phyloP scores from a whole-genome alignment of 2,888 invertebrate genomes.

The Julus scanicus region DNA sequence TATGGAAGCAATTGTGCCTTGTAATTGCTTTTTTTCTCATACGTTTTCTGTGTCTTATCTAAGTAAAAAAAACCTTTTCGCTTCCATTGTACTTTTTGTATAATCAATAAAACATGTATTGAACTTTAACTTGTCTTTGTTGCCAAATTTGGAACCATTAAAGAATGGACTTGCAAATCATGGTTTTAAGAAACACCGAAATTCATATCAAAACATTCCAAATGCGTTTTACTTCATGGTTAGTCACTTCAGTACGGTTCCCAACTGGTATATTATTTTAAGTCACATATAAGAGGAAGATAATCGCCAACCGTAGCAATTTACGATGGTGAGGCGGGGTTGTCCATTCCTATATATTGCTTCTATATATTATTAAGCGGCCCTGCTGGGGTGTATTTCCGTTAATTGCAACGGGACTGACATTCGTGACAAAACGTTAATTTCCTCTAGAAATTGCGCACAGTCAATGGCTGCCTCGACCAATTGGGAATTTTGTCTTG shows the following conservation, averaged over 20 bases:
- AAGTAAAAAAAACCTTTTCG: too few species aligned
- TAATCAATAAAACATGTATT: too few species aligned
- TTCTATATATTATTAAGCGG: neutral
- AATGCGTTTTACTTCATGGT: neutral
- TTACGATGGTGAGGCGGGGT: neutral
- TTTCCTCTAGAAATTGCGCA: conserved; percentile 14
- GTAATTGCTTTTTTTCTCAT: too few species aligned
- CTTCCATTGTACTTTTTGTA: too few species aligned
- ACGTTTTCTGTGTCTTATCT: too few species aligned
- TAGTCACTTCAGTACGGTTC: neutral
- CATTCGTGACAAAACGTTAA: conserved; percentile 42
- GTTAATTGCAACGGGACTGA: neutral
- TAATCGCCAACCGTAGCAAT: neutral
- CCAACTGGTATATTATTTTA: neutral
- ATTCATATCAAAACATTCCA: neutral
- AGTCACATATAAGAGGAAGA: neutral
- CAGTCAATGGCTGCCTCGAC: neutral
- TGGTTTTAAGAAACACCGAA: too few species aligned
- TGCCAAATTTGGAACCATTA: too few species aligned
- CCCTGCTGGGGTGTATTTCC: neutral
- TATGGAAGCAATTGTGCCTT: too few species aligned
- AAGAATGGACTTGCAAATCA: too few species aligned
- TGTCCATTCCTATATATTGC: neutral
- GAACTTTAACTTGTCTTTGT: too few species aligned
- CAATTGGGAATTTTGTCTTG: neutral